Percentiles rank a stretch among this genome's conserved stretches.
Evolutionary conservation across 2,797 vertebrate genomes (phyloP).

Genomic region (Danio choprae): DNA sequence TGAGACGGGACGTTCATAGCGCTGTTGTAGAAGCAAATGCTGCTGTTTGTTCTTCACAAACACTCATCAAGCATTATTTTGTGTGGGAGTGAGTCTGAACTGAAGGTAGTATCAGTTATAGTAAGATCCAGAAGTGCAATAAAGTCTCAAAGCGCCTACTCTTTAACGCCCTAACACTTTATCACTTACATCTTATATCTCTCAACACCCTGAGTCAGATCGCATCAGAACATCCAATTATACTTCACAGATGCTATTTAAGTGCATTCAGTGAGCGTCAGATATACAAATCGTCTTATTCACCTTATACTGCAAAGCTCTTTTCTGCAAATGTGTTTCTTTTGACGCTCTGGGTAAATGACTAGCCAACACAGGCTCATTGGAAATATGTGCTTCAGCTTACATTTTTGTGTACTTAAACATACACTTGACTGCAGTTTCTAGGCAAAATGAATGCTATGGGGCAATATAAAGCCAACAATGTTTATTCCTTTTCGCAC

Average conservation of each 20-base stretch:
- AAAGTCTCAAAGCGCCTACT: slow-evolving; percentile 75
- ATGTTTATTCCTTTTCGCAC: too few species aligned
- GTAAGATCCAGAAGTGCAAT: slow-evolving; percentile 68
- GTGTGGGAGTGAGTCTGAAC: slow-evolving; percentile 65
- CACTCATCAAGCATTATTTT: slow-evolving; percentile 63
- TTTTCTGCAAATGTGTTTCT: too few species aligned
- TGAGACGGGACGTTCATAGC: slow-evolving; percentile 19
- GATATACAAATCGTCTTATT: background rate
- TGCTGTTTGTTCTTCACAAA: slow-evolving; percentile 47
- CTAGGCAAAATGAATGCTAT: too few species aligned
- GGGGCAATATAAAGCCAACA: too few species aligned
- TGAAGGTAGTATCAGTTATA: slow-evolving; percentile 69
- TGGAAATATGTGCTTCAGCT: too few species aligned
- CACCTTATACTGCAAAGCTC: too few species aligned
- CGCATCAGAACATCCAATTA: slow-evolving; percentile 21
- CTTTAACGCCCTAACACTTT: slow-evolving; percentile 72
- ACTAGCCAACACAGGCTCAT: too few species aligned
- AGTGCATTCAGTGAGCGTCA: background rate
- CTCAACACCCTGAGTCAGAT: slow-evolving; percentile 30
- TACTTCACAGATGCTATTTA: slow-evolving; percentile 40
- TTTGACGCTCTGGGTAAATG: too few species aligned
- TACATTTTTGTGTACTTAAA: too few species aligned
- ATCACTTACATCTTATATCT: slow-evolving; percentile 58
- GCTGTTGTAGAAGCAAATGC: slow-evolving; percentile 20
- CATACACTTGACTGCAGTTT: too few species aligned